Conservation (phyloP, 2,888 invertebrate species). For the Notodonta ziczac region DNA sequence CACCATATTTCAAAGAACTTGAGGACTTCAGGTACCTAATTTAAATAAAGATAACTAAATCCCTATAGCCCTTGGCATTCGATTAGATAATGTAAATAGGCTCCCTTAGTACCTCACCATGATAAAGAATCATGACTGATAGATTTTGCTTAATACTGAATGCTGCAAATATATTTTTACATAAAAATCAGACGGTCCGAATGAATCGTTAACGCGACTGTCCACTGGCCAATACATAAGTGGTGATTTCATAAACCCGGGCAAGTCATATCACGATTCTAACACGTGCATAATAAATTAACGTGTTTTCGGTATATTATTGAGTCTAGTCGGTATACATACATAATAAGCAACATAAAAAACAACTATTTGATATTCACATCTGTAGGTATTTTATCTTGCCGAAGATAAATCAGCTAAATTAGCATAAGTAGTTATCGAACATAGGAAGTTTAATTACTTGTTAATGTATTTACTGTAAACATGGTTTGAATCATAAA, state of each 20-base stretch:
- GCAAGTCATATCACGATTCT: conserved; percentile 43
- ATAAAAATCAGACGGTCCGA: not conserved
- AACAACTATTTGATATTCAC: conserved; percentile 34
- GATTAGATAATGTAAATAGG: too few relatives aligned
- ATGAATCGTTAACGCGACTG: conserved; percentile 13
- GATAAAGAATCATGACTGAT: not conserved
- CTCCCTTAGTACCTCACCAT: too few relatives aligned
- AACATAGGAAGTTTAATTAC: conserved; percentile 18
- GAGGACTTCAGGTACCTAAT: too few relatives aligned
- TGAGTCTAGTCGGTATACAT: conserved; percentile 37
- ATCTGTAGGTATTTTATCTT: conserved; percentile 27
- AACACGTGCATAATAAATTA: conserved; percentile 46
- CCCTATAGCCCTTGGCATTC: too few relatives aligned
- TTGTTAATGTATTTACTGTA: conserved; percentile 2
- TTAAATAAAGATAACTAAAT: too few relatives aligned
- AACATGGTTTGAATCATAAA: conserved; percentile 4
- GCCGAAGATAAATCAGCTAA: conserved; percentile 47
- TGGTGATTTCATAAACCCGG: conserved; percentile 39
- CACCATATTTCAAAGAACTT: too few relatives aligned
- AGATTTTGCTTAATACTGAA: not conserved
- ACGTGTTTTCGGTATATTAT: conserved; percentile 40
- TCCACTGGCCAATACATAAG: conserved; percentile 36
- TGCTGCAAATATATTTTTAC: not conserved
- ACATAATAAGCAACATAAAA: conserved; percentile 43
- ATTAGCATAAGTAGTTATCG: conserved; percentile 41